phyloP scores from a whole-genome alignment of 2,113 vertebrate genomes.

The Galeopterus variegatus region DNA sequence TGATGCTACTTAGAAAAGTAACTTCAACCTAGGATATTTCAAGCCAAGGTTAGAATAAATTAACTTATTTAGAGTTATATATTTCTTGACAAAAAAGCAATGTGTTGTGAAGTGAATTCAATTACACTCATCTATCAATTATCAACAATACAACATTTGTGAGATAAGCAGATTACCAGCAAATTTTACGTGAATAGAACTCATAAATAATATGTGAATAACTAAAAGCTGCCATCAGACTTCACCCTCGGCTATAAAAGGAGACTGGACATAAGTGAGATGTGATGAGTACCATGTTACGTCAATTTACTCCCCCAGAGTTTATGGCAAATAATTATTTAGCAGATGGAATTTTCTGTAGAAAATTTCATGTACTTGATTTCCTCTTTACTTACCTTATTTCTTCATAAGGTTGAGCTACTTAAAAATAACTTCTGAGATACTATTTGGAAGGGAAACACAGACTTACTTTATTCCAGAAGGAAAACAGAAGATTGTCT shows the following conservation, averaged over 20 bases:
- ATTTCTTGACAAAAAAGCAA: constrained; percentile 8
- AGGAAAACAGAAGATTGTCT: constrained; percentile 68
- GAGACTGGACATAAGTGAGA: constrained; percentile 52
- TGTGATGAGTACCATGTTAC: constrained; percentile 61
- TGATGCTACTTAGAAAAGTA: background rate
- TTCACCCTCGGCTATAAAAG: constrained; percentile 38
- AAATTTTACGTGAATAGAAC: constrained; percentile 68
- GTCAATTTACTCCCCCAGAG: constrained; percentile 66
- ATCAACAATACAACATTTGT: constrained; percentile 52
- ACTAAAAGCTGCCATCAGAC: background rate
- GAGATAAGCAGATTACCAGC: constrained; percentile 20
- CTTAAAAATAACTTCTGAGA: constrained; percentile 68
- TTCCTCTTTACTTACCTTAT: constrained; percentile 47
- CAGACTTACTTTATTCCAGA: constrained; percentile 48
- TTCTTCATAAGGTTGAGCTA: constrained; percentile 60
- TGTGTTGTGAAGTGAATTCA: constrained; percentile 54
- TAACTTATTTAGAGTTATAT: constrained; percentile 3
- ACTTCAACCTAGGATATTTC: constrained; percentile 1
- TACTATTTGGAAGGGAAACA: constrained; percentile 55
- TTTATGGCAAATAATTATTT: constrained; percentile 75
- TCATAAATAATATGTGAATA: constrained; percentile 67
- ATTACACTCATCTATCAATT: constrained; percentile 67
- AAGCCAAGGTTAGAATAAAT: constrained; percentile 4
- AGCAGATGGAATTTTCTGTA: constrained; percentile 74
- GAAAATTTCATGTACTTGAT: constrained; percentile 69